Conservation (phyloP, 2,113 vertebrate genomes). For the Bombycilla garrulus region DNA sequence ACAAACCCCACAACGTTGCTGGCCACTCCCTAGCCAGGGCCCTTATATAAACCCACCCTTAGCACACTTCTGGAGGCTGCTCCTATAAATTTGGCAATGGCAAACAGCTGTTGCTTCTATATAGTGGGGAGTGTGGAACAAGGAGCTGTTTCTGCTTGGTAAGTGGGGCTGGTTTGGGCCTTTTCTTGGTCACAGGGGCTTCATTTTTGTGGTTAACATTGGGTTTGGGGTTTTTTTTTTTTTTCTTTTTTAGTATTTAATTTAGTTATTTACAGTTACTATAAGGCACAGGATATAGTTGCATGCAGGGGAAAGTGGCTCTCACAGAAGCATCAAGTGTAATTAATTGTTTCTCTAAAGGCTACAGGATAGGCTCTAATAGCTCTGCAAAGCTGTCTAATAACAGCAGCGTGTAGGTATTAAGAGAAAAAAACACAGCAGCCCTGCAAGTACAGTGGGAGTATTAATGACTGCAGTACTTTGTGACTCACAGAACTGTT, state of each 20-base stretch:
- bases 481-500: background rate
- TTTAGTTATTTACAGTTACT: fast-evolving
- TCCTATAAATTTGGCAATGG: constrained; percentile 27
- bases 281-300: background rate
- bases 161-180: background rate
- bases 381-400: background rate
- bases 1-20: background rate
- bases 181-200: background rate
- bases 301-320: fast-evolving
- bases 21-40: background rate
- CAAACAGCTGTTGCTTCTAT: background rate
- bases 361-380: fast-evolving
- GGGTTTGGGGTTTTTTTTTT: fast-evolving
- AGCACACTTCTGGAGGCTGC: background rate
- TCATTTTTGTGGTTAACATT: too few species aligned
- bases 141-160: background rate
- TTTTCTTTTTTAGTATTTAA: background rate
- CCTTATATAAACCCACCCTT: background rate
- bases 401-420: background rate
- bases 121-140: background rate
- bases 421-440: background rate
- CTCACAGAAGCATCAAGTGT: fast-evolving
- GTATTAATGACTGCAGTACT: background rate
- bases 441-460: background rate
- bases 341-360: background rate